Percentiles rank a stretch among this genome's conserved stretches.
phyloP scores from a whole-genome alignment of 2,888 invertebrate species.

The Ennomos erosarius region DNA sequence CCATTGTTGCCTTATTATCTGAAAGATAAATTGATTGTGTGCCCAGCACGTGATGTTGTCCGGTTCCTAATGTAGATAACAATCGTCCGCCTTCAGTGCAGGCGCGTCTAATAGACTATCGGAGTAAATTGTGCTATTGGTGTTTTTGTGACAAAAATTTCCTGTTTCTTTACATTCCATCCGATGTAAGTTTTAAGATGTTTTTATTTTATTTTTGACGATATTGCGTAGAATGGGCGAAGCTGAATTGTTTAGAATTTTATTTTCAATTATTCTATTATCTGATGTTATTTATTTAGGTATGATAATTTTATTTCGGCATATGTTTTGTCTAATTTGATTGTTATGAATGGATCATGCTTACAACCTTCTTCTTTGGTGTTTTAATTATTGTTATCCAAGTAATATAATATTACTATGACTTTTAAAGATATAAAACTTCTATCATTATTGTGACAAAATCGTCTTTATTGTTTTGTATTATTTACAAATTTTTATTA shows the following conservation, averaged over 20 bases:
- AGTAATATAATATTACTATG: neutral
- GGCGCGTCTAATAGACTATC: slow-evolving; percentile 31
- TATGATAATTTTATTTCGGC: slow-evolving; percentile 4
- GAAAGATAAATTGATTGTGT: slow-evolving; percentile 44
- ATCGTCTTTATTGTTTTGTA: slow-evolving; percentile 9
- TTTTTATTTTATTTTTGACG: slow-evolving; percentile 15
- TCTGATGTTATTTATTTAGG: too few relatives aligned
- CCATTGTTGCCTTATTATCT: slow-evolving; percentile 39
- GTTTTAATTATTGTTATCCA: neutral
- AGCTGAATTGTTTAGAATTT: slow-evolving; percentile 2
- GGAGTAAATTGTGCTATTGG: slow-evolving; percentile 12
- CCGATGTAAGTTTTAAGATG: slow-evolving; percentile 46
- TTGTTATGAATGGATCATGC: slow-evolving; percentile 1
- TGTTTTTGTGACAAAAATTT: slow-evolving; percentile 12
- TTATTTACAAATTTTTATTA: slow-evolving; percentile 39
- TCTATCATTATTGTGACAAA: neutral
- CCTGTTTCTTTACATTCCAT: slow-evolving; percentile 44
- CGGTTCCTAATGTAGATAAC: slow-evolving; percentile 8
- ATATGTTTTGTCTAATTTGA: slow-evolving; percentile 1
- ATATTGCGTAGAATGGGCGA: too few relatives aligned
- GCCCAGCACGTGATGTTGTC: slow-evolving; percentile 32
- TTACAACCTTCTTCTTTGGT: neutral
- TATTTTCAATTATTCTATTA: slow-evolving; percentile 1
- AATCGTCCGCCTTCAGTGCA: slow-evolving; percentile 43
- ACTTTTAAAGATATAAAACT: neutral